These are phyloP conservation scores for Acanthopleura granulata DNA, from an alignment of 2,888 invertebrate genomes.

Conservation along the genomic window DNA sequence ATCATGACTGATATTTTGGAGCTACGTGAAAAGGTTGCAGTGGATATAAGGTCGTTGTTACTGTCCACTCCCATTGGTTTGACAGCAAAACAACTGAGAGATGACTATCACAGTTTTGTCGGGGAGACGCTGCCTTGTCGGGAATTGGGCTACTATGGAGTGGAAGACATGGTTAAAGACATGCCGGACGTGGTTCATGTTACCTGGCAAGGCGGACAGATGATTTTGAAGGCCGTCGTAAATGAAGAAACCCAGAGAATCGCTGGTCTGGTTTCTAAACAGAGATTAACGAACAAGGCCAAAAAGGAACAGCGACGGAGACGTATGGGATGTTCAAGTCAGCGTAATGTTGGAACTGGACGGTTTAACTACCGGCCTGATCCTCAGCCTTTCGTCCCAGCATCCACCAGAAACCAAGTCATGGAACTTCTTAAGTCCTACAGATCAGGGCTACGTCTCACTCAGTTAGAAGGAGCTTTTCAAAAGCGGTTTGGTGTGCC, in stretches of 20 bases:
- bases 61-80: slow-evolving; percentile 53
- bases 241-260: slow-evolving; percentile 52
- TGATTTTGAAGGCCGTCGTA: slow-evolving; percentile 45
- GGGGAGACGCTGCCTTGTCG: slow-evolving; percentile 45
- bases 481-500: slow-evolving; percentile 38
- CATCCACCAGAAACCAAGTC: slow-evolving; percentile 41
- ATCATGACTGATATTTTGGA: slow-evolving; percentile 39
- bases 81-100: slow-evolving; percentile 43
- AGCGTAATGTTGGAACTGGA: not conserved
- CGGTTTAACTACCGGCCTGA: slow-evolving; percentile 11
- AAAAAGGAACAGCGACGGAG: slow-evolving; percentile 39
- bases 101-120: slow-evolving; percentile 49
- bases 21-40: slow-evolving; percentile 42
- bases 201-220: slow-evolving; percentile 38
- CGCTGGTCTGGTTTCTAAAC: slow-evolving; percentile 51
- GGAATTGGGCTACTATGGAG: slow-evolving; percentile 45
- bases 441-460: slow-evolving; percentile 39
- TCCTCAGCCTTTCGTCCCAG: slow-evolving; percentile 34
- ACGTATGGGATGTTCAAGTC: slow-evolving; percentile 1
- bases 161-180: slow-evolving; percentile 47
- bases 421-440: slow-evolving; percentile 39
- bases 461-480: slow-evolving; percentile 44
- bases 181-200: slow-evolving; percentile 49
- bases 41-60: slow-evolving; percentile 50
- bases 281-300: slow-evolving; percentile 44